Evolutionary conservation across 1,140 invertebrate genomes (phyloP), one percentile per base, ranked within the genome.

Genomic region (Mycetomoellerius zeteki): DNA sequence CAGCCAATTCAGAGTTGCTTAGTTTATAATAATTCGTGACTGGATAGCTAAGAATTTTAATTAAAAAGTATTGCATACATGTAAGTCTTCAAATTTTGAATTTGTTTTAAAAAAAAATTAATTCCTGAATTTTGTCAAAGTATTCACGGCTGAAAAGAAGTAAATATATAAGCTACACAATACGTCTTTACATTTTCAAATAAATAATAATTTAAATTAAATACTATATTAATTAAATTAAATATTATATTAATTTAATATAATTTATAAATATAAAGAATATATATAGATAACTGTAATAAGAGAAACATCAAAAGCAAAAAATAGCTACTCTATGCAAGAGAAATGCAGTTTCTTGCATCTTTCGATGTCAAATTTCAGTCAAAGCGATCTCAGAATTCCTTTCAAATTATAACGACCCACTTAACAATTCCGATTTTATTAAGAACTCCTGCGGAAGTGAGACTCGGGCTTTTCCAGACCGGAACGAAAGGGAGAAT

Each of bases 361-460:
- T 85, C 82, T 85, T 78, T 76, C 21, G 56, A 75, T 62, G 56
- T 84, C 69, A 75, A 75, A 75, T 56, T 84, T 84, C 12, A 50
- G 37, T n/a, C 37, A 30, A 60, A 47, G 14, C 52, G 67, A 43
- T 50, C 37, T 50, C 54, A 50, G 69, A 75, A 75, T 89, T 84
- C 82, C 85, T 86, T 91, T 89, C 78, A 88, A 65, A 86, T 90
- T 85, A 82, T 91, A 92, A 92, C 81, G 86, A 91, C 33, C 81
- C 88, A 88, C 89, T 93, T 91, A 89, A 86, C 86, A 90, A 93
- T 92, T 89, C 91, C 60, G 89, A 92, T 93, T 93, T 91, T 92
- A 91, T 92, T 89, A 89, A 92, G 89, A 88, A 67, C 30, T 65
- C 43, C 71, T 43, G 27, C 24, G 65, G 43, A 43, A 62, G 27